Base-by-base conservation (phyloP, 2,113 vertebrate species). In the Paradisaea rubra region DNA sequence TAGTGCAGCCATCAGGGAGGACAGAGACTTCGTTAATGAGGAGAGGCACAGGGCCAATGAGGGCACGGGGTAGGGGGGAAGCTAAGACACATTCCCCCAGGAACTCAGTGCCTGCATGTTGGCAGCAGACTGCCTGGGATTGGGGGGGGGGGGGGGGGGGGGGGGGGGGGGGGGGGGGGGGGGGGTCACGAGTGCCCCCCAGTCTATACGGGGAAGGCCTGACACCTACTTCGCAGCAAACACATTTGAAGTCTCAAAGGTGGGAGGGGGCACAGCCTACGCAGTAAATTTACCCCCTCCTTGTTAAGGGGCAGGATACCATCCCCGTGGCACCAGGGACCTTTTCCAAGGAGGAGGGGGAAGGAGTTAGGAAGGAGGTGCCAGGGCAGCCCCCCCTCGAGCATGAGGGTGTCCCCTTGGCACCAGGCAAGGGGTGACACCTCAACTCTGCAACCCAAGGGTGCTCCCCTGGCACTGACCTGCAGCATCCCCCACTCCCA, bases 21-120 rank as follows among this genome's bases (percentile, higher is more conserved):
- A 95, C 84, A 95, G 72, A 78, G 68, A 70, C 30, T 85, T 73
- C 22, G 2, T 65, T 97, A 95, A 96, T 39, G 76, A 91, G 39
- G 56, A 50, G 44, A 93, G 91, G 95, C 89, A 74, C 21, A 5
- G 70, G 57, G 89, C 96, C 93, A 95, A 79, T 8, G 33, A 94
- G 76, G 54, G 30, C 85, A 72, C 1, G 0, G 21, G 5, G 35
- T 13, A 27, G 44, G 47, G 42, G 6, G 30, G 8, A 35, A 61
- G n/a, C n/a, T 41, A 13, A 49, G 27, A 81, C 60, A 56, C n/a
- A 56, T 52, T 10, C 12, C 24, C 15, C 24, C n/a, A 22, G 44
- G 71, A 54, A 7, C 15, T 12, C 76, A 27, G 30, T 6, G 27
- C 27, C 79, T 33, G 18, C 21, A 27, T 3, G 27, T 0, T 39